phyloP scores from a whole-genome alignment of 2,113 vertebrate genomes.

The Cygnus buccinator region DNA sequence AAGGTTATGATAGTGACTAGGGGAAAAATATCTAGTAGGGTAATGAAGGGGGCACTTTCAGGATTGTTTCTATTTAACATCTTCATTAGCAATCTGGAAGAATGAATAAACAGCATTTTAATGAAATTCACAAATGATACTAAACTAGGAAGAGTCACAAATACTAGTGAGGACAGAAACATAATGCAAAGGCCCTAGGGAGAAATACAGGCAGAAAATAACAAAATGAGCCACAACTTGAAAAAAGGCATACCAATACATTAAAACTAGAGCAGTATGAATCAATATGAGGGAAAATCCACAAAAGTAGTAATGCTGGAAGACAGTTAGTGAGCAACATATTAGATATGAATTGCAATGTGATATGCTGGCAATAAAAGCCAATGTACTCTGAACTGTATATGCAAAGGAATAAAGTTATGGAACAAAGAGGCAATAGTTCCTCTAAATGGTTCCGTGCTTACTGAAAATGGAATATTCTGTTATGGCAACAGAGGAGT shows the following conservation, averaged over 20 bases:
- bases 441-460: background rate
- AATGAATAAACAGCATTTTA: slow-evolving; percentile 64
- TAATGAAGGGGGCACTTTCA: slow-evolving; percentile 68
- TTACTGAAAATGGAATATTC: background rate
- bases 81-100: slow-evolving; percentile 73
- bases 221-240: background rate
- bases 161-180: slow-evolving; percentile 31
- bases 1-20: slow-evolving; percentile 54
- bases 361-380: background rate
- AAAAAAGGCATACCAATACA: background rate
- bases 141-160: slow-evolving; percentile 60
- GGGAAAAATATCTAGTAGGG: slow-evolving; percentile 50
- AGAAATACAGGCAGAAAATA: slow-evolving; percentile 4
- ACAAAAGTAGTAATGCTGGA: background rate
- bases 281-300: background rate
- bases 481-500: background rate
- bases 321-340: background rate
- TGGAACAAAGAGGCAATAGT: background rate
- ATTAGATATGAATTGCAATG: background rate
- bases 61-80: slow-evolving; percentile 71
- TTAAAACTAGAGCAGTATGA: background rate
- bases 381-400: background rate
- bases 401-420: background rate
- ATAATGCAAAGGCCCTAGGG: slow-evolving; percentile 5
- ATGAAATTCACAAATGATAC: slow-evolving; percentile 65